Conservation (phyloP, 2,113 vertebrate genomes). For the Canis aureus region DNA sequence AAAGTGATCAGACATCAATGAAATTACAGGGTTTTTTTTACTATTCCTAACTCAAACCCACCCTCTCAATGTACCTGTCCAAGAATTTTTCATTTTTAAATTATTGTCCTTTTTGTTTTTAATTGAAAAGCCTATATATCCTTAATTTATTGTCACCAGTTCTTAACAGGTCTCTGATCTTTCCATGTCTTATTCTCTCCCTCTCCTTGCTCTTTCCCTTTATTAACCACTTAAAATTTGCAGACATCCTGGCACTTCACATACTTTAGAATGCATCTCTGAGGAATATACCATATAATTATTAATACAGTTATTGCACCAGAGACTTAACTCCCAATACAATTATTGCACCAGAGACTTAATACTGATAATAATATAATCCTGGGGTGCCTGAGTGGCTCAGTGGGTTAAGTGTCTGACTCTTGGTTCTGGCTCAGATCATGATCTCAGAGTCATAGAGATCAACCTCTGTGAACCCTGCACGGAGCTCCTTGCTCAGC, state of each 20-base stretch:
- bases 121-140: neutral
- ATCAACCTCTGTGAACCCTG: neutral
- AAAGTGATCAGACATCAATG: neutral
- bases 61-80: fast-evolving
- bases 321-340: neutral
- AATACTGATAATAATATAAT: neutral
- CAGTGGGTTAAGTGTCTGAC: neutral
- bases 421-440: neutral
- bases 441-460: neutral
- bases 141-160: neutral
- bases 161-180: neutral
- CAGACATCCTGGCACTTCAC: neutral
- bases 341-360: neutral
- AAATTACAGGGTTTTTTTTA: neutral
- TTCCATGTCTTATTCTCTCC: neutral
- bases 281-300: neutral
- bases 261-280: neutral
- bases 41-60: neutral
- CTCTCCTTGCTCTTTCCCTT: neutral
- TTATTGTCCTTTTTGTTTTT: neutral
- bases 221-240: neutral
- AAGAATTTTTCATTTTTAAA: neutral
- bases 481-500: neutral
- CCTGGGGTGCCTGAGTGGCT: neutral
- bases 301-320: neutral